A percentile compares a stretch with the other conserved stretches of the same genome.
Conservation (phyloP, 1,140 invertebrate species). For the Bombus breviceps region DNA sequence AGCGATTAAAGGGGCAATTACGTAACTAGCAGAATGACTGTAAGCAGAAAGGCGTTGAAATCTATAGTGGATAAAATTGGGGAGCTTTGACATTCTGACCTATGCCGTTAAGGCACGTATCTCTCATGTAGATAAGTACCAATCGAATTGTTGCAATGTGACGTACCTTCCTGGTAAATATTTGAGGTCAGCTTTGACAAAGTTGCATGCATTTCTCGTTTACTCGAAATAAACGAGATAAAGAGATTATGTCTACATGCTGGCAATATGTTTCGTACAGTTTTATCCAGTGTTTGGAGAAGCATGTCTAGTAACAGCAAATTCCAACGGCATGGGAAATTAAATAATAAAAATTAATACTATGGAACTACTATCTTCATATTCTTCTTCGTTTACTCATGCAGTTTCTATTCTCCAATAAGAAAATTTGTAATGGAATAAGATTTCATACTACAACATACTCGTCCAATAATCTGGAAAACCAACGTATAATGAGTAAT, state of each 20-base stretch:
- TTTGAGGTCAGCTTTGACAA: conserved; percentile 2
- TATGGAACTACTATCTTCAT: background rate
- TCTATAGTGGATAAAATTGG: background rate
- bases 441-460: no score
- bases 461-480: background rate
- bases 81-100: conserved; percentile 14
- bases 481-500: background rate
- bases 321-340: background rate
- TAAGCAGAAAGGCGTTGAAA: background rate
- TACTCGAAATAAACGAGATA: background rate
- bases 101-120: background rate
- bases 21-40: background rate
- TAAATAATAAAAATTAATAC: no score
- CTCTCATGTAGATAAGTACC: background rate
- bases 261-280: background rate
- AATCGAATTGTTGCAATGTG: conserved; percentile 16
- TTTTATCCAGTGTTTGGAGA: background rate
- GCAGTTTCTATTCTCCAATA: background rate
- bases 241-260: no score
- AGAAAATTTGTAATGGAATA: background rate
- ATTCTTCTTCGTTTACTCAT: background rate
- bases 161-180: conserved; percentile 22
- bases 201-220: background rate
- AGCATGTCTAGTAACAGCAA: no score
- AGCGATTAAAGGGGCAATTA: conserved; percentile 19